Evolutionary conservation across 2,888 invertebrate genomes (phyloP).

Genomic region (Deroplatys truncata): DNA sequence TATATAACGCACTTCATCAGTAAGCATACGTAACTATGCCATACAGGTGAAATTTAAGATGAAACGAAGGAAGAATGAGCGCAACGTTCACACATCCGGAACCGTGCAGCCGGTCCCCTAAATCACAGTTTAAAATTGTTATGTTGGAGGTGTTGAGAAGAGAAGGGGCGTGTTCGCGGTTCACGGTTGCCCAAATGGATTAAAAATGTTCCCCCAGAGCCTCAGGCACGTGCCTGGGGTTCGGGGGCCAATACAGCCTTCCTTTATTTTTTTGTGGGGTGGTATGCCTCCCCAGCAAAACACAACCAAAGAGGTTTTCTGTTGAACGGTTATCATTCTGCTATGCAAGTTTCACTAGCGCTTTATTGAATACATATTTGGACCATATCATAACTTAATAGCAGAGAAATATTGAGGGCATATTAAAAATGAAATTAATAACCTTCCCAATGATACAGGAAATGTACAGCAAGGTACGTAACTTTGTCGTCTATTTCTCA

Average conservation of each 20-base stretch:
- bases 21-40: too few species aligned
- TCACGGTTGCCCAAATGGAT: slow-evolving; percentile 13
- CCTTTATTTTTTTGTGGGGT: not conserved
- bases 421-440: too few species aligned
- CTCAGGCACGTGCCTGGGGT: not conserved
- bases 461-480: too few species aligned
- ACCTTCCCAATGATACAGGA: too few species aligned
- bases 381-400: too few species aligned
- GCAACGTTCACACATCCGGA: not conserved
- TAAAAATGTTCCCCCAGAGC: slow-evolving; percentile 18
- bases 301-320: not conserved
- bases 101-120: not conserved
- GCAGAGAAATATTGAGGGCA: too few species aligned
- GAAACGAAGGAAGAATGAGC: too few species aligned
- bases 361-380: too few species aligned
- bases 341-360: too few species aligned
- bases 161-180: not conserved
- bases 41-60: not conserved
- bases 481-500: too few species aligned
- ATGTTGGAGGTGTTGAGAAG: not conserved
- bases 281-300: not conserved
- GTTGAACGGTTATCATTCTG: too few species aligned
- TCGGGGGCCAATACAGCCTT: not conserved
- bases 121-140: not conserved
- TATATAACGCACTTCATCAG: too few species aligned